Conservation (phyloP, 2,888 invertebrate genomes). For the Pegoplata infirma region DNA sequence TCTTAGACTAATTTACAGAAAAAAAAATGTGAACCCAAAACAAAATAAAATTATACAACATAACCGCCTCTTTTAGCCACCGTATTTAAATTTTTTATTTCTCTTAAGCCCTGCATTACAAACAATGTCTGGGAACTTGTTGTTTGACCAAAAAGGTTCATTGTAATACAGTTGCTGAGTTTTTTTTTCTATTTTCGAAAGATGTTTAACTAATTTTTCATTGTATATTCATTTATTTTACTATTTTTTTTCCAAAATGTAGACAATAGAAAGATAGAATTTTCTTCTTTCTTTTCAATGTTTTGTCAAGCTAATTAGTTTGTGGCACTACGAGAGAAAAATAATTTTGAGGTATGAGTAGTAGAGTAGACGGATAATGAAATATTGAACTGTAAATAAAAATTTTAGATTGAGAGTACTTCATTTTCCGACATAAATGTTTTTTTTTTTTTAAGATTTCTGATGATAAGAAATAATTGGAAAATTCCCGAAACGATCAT, state of each 20-base stretch:
- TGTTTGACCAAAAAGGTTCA: conserved; percentile 57
- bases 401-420: no score
- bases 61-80: conserved; percentile 58
- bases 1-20: conserved; percentile 10
- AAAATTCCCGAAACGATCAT: no score
- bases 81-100: conserved; percentile 34
- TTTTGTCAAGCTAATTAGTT: conserved; percentile 76
- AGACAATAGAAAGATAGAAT: conserved; percentile 31
- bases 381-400: no score
- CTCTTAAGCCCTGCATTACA: neutral
- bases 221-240: conserved; percentile 66
- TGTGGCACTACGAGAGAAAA: conserved; percentile 64
- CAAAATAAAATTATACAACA: conserved; percentile 1
- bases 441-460: no score
- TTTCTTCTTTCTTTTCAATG: conserved; percentile 42
- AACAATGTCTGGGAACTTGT: conserved; percentile 68
- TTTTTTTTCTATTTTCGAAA: neutral
- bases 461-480: no score
- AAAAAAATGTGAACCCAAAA: conserved; percentile 16
- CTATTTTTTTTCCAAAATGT: conserved; percentile 50
- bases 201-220: conserved; percentile 69
- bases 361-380: no score
- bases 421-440: no score
- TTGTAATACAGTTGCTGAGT: conserved; percentile 22
- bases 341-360: neutral